Percentiles rank a stretch among this genome's conserved stretches.
These are phyloP conservation scores for Argyrosomus japonicus DNA, from an alignment of 2,113 vertebrate species.

Conservation along the genomic window DNA sequence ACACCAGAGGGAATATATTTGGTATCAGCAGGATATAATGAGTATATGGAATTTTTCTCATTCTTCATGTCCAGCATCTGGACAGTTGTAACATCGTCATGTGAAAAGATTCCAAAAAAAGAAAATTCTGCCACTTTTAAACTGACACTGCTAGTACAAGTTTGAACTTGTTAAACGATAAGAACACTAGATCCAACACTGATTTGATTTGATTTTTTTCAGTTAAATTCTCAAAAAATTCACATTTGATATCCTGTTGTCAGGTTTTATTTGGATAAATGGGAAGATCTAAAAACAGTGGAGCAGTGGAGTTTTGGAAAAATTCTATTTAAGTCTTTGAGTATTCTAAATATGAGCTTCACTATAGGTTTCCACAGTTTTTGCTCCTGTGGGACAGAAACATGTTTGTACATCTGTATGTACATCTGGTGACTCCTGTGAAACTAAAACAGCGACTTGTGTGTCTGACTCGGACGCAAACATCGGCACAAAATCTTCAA, in stretches of 20 bases:
- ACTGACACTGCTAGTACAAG: not conserved
- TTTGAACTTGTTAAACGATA: not conserved
- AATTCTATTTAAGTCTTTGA: too few relatives aligned
- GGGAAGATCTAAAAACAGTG: too few relatives aligned
- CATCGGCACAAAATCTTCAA: constrained; percentile 15
- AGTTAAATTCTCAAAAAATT: not conserved
- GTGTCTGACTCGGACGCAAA: constrained; percentile 4
- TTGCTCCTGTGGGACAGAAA: not conserved
- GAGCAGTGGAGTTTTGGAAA: not conserved
- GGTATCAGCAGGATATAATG: not conserved
- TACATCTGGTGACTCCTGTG: not conserved
- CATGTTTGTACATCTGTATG: too few relatives aligned
- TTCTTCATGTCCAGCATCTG: not conserved
- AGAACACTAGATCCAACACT: not conserved
- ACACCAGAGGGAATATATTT: not conserved
- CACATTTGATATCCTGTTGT: not conserved
- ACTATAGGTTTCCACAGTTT: not conserved
- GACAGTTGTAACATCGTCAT: not conserved
- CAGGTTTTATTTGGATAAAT: not conserved
- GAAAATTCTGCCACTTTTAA: not conserved
- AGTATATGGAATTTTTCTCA: not conserved
- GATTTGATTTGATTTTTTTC: not conserved
- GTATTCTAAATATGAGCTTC: not conserved
- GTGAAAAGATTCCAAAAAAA: not conserved
- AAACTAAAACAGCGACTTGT: not conserved